Conservation (phyloP, 2,113 vertebrate species). For the Chionodraco myersi region DNA sequence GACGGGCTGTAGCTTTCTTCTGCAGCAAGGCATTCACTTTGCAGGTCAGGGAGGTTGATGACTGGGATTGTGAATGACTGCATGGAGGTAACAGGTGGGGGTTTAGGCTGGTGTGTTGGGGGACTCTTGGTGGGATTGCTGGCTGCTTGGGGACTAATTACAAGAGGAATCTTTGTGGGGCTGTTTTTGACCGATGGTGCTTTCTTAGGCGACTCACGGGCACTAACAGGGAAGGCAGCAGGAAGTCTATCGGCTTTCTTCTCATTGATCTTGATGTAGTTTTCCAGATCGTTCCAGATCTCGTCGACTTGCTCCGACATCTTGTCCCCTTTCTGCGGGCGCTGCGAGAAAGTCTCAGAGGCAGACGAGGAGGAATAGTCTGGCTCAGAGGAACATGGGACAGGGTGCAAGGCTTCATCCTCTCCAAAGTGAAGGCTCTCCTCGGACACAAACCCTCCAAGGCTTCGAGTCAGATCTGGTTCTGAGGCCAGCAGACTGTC, state of each 20-base stretch:
- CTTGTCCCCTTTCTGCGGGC: constrained; percentile 85
- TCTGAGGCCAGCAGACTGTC: constrained; percentile 82
- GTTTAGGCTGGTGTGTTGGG: constrained; percentile 62
- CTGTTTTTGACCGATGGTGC: constrained; percentile 56
- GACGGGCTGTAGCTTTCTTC: constrained; percentile 76
- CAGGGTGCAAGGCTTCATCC: constrained; percentile 72
- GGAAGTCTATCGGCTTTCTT: constrained; percentile 92
- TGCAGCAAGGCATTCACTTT: constrained; percentile 63
- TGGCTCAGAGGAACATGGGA: constrained; percentile 71
- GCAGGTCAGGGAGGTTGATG: constrained; percentile 76
- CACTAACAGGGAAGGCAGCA: constrained; percentile 92
- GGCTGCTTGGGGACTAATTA: constrained; percentile 13
- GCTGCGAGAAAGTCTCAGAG: constrained; percentile 81
- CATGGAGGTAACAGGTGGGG: constrained; percentile 62
- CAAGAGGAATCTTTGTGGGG: constrained; percentile 45
- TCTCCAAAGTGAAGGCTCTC: constrained; percentile 90
- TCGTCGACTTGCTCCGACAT: constrained; percentile 94
- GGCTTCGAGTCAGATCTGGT: constrained; percentile 83
- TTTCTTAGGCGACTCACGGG: constrained; percentile 57
- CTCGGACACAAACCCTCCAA: constrained; percentile 87
- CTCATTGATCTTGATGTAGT: constrained; percentile 97
- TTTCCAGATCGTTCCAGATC: constrained; percentile 98
- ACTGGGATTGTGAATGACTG: constrained; percentile 77
- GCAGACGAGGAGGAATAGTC: constrained; percentile 84
- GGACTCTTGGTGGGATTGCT: constrained; percentile 57